Conservation (phyloP, 1,140 invertebrate genomes). For the Drosophila santomea region DNA sequence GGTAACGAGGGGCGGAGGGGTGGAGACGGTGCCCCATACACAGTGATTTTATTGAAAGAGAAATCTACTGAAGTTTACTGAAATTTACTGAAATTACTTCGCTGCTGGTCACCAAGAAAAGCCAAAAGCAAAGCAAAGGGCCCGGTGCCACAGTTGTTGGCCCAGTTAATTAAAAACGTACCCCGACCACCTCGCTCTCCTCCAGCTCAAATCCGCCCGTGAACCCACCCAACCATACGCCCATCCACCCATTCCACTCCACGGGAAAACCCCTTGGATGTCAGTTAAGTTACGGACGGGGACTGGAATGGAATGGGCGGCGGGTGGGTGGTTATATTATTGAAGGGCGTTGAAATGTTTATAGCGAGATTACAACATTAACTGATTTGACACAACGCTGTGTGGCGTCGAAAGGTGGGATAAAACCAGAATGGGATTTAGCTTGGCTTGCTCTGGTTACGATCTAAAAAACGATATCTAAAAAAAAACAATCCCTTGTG, state of each 20-base stretch:
- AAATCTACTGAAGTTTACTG: slow-evolving; percentile 77
- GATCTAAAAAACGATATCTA: too few relatives aligned
- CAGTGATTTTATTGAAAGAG: slow-evolving; percentile 72
- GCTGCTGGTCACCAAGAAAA: slow-evolving; percentile 35
- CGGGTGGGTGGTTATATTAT: slow-evolving; percentile 13
- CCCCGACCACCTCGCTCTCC: slow-evolving; percentile 5
- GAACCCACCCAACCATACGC: neutral
- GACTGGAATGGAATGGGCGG: too few relatives aligned
- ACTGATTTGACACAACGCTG: slow-evolving; percentile 43
- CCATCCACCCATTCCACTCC: neutral
- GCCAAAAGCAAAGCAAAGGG: slow-evolving; percentile 9
- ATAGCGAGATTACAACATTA: slow-evolving; percentile 42
- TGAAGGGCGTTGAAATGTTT: slow-evolving; percentile 51
- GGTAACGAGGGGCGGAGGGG: neutral
- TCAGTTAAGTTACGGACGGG: neutral
- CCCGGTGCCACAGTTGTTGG: slow-evolving; percentile 62
- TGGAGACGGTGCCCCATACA: slow-evolving; percentile 4
- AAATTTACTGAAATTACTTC: neutral
- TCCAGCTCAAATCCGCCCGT: neutral
- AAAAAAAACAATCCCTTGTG: too few relatives aligned
- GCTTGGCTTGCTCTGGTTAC: neutral
- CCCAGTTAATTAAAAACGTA: slow-evolving; percentile 73
- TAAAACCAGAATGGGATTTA: slow-evolving; percentile 21
- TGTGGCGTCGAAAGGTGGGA: slow-evolving; percentile 14
- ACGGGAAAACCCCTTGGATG: slow-evolving; percentile 1